These are phyloP conservation scores for Chloebia gouldiae DNA, from an alignment of 2,113 vertebrate genomes.

Conservation along the genomic window DNA sequence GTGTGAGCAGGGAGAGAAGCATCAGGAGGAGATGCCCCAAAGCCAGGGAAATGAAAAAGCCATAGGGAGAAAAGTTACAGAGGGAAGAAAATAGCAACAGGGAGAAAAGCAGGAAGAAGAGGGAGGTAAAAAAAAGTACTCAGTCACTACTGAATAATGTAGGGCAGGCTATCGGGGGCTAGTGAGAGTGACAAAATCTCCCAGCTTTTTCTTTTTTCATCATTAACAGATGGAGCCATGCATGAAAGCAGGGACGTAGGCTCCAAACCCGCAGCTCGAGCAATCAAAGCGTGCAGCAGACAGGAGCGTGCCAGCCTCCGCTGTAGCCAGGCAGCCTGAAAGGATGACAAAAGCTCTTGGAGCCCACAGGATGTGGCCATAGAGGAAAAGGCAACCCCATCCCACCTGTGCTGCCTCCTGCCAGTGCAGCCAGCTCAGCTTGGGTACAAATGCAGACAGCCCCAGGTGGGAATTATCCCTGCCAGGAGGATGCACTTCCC, in stretches of 20 bases:
- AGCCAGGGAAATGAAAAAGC: background rate
- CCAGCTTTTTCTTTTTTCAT: constrained; percentile 34
- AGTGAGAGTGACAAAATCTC: constrained; percentile 17
- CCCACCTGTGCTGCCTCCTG: background rate
- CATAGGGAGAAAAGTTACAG: background rate
- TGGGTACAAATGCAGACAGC: background rate
- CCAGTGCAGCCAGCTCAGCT: background rate
- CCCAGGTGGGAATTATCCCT: background rate
- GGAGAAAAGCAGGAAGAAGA: background rate
- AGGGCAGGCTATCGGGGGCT: constrained; percentile 22
- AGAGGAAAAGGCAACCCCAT: background rate
- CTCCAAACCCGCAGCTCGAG: constrained; percentile 48
- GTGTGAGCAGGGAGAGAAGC: background rate
- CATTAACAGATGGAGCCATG: constrained; percentile 59
- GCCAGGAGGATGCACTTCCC: background rate
- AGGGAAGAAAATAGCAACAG: background rate
- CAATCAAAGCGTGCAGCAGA: constrained; percentile 35
- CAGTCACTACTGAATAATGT: constrained; percentile 29
- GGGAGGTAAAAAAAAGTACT: background rate
- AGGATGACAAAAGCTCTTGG: background rate
- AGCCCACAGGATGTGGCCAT: background rate
- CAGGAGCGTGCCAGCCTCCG: constrained; percentile 7
- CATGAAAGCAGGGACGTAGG: constrained; percentile 39
- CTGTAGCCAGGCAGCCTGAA: background rate
- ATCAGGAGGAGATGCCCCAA: rapidly evolving